A percentile compares a stretch with the other conserved stretches of the same genome.
Conservation (phyloP, 2,888 invertebrate genomes). For the Drosophila colorata region DNA sequence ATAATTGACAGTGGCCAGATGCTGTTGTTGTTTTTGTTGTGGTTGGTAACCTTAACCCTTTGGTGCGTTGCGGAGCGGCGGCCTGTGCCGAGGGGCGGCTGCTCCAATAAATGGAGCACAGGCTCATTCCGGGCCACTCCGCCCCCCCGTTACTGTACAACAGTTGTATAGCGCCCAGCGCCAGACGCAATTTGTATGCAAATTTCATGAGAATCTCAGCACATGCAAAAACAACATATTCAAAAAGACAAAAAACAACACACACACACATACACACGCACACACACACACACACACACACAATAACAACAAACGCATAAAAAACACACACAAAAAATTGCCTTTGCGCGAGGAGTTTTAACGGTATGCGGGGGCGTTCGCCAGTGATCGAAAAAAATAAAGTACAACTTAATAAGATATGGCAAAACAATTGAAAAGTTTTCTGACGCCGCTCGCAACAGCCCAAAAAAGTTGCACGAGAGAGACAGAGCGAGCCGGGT, state of each 20-base stretch:
- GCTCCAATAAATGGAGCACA: conserved; percentile 12
- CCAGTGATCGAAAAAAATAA: conserved; percentile 20
- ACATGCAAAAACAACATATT: conserved; percentile 72
- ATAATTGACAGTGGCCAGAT: conserved; percentile 66
- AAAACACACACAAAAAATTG: conserved; percentile 20
- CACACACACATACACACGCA: conserved; percentile 24
- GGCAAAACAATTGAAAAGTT: conserved; percentile 61
- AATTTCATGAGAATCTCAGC: conserved; percentile 82
- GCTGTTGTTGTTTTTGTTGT: conserved; percentile 27
- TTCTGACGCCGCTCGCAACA: conserved; percentile 52
- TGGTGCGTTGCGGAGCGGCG: conserved; percentile 2
- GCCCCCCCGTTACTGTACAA: conserved; percentile 31
- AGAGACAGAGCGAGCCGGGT: neutral
- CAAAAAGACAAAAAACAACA: conserved; percentile 15
- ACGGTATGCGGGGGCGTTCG: neutral
- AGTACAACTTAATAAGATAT: conserved; percentile 53
- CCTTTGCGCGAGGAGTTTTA: conserved; percentile 15
- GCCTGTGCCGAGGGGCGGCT: conserved; percentile 15
- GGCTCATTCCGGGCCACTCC: conserved; percentile 19
- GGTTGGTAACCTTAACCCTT: conserved; percentile 53
- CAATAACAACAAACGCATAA: conserved; percentile 40
- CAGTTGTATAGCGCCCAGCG: conserved; percentile 54
- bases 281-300: conserved; percentile 20
- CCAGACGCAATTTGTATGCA: conserved; percentile 84
- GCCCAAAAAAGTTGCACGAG: neutral